These are phyloP conservation scores for Scomber japonicus DNA, from an alignment of 2,113 vertebrate genomes.

Conservation along the genomic window DNA sequence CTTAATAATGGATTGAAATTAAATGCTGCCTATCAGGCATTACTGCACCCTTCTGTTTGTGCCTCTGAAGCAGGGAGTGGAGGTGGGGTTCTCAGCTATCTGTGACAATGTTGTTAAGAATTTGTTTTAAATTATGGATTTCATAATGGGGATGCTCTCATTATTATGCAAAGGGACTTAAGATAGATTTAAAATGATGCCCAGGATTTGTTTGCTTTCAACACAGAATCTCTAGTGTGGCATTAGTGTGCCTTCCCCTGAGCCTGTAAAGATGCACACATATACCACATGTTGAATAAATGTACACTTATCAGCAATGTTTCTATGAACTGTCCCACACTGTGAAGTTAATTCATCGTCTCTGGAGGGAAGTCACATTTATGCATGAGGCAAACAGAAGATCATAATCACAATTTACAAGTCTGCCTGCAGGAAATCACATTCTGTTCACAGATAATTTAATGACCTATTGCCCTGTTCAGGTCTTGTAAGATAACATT, in stretches of 20 bases:
- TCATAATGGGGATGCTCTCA: constrained; percentile 28
- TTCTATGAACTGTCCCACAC: constrained; percentile 14
- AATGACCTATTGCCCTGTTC: constrained; percentile 29
- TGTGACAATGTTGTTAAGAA: constrained; percentile 41
- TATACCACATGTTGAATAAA: constrained; percentile 1
- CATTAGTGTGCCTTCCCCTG: background rate
- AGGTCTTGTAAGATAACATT: constrained; percentile 9
- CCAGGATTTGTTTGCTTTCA: constrained; percentile 14
- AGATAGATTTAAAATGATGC: constrained; percentile 12
- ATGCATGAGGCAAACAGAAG: constrained; percentile 24
- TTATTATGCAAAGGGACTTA: constrained; percentile 34
- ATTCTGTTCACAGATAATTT: constrained; percentile 42
- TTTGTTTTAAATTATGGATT: constrained; percentile 54
- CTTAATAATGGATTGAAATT: constrained; percentile 72
- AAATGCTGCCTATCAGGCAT: constrained; percentile 63
- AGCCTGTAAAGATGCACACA: background rate
- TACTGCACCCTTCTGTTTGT: constrained; percentile 45
- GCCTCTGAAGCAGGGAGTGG: constrained; percentile 16
- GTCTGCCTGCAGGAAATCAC: constrained; percentile 28
- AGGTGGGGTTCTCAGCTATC: constrained; percentile 39
- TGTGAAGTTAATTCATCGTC: constrained; percentile 34
- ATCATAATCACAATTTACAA: constrained; percentile 46
- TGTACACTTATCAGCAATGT: constrained; percentile 7
- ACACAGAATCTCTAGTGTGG: background rate
- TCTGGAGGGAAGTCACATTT: constrained; percentile 5